Conservation (phyloP, 1,140 invertebrate species). For the Apolygus lucorum region DNA sequence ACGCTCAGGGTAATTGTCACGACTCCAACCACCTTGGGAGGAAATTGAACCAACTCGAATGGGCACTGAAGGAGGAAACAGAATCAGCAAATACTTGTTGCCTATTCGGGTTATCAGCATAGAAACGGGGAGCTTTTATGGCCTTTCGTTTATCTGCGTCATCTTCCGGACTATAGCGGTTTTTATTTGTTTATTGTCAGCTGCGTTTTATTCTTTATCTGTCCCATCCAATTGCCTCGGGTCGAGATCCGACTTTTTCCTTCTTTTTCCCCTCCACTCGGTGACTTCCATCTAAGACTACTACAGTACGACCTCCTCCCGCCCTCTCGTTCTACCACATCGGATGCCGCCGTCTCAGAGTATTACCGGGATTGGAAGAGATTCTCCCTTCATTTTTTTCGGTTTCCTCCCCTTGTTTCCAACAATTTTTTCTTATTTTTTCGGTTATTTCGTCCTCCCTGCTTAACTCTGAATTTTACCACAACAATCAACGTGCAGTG, state of each 20-base stretch:
- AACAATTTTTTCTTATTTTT: too few species aligned
- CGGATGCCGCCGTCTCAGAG: not conserved
- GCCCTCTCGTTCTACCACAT: too few species aligned
- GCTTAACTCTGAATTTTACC: too few species aligned
- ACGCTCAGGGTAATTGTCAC: too few species aligned
- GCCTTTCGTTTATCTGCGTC: constrained; percentile 12
- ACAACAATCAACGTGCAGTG: too few species aligned
- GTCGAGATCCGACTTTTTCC: constrained; percentile 12
- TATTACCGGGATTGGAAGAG: not conserved
- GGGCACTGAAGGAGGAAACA: too few species aligned
- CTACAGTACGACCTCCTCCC: not conserved
- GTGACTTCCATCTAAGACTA: not conserved
- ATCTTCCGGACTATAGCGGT: constrained; percentile 11
- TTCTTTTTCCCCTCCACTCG: not conserved
- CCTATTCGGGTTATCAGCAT: not conserved
- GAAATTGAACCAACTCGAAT: too few species aligned
- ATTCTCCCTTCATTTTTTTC: not conserved
- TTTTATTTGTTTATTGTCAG: constrained; percentile 24
- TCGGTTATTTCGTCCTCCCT: too few species aligned
- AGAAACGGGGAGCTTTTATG: constrained; percentile 8
- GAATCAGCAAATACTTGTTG: constrained; percentile 12
- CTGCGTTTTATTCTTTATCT: constrained; percentile 22
- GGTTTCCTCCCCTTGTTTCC: too few species aligned
- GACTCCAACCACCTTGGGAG: too few species aligned
- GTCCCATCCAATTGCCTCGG: constrained; percentile 21